A percentile compares a stretch with the other conserved stretches of the same genome.
Conservation (phyloP, 2,888 invertebrate genomes). For the Polyommatus icarus region DNA sequence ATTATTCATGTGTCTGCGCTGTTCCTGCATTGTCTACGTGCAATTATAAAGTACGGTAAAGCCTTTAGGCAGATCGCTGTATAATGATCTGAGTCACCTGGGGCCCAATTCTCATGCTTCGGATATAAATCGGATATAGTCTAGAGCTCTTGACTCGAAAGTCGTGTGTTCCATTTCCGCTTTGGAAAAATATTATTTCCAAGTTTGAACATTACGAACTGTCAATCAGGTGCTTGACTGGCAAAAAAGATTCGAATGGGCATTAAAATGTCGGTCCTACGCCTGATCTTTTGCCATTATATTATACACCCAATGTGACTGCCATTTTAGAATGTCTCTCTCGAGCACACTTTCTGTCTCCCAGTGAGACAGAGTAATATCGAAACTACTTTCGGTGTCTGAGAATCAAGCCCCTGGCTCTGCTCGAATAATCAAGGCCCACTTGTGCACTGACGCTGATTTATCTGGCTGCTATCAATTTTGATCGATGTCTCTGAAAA, state of each 20-base stretch:
- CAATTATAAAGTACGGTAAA: constrained; percentile 74
- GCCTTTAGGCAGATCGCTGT: constrained; percentile 67
- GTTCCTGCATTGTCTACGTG: constrained; percentile 74
- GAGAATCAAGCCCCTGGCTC: constrained; percentile 34
- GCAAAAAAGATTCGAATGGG: too few relatives aligned
- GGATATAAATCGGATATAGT: neutral
- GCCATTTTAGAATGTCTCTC: too few relatives aligned
- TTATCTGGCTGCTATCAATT: constrained; percentile 65
- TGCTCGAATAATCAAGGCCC: constrained; percentile 61
- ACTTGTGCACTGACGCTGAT: constrained; percentile 70
- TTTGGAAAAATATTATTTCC: too few relatives aligned
- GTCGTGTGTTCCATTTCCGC: too few relatives aligned
- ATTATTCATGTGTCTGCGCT: constrained; percentile 71
- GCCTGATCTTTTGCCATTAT: too few relatives aligned
- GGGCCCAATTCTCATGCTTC: neutral
- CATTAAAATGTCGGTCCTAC: too few relatives aligned
- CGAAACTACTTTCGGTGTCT: neutral
- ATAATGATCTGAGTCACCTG: constrained; percentile 56
- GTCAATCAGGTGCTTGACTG: too few relatives aligned
- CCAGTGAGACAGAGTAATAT: neutral
- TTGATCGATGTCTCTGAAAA: constrained; percentile 68
- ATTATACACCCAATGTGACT: too few relatives aligned
- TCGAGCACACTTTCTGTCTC: neutral
- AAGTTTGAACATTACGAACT: too few relatives aligned
- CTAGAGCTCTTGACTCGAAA: too few relatives aligned